A percentile compares a stretch with the other conserved stretches of the same genome.
phyloP scores from a whole-genome alignment of 2,797 vertebrate species.

The Bradypodion ventrale region DNA sequence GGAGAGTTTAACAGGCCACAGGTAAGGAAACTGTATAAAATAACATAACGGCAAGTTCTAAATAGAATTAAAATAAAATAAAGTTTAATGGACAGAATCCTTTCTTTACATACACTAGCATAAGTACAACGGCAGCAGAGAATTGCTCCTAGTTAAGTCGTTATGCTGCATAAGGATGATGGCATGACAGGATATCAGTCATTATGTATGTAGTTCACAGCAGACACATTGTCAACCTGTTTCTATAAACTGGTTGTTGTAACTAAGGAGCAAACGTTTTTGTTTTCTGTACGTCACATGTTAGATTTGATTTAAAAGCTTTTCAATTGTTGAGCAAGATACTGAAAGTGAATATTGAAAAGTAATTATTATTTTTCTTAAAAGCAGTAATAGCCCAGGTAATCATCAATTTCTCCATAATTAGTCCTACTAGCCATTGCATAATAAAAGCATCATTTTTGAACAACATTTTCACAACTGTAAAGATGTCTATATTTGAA shows the following conservation, averaged over 20 bases:
- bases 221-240: background rate
- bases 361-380: background rate
- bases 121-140: too few species aligned
- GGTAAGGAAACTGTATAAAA: constrained; percentile 74
- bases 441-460: background rate
- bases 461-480: background rate
- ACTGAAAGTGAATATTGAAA: background rate
- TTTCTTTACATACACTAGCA: too few species aligned
- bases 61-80: background rate
- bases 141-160: too few species aligned
- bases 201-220: background rate
- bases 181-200: background rate
- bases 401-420: background rate
- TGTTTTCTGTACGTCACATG: background rate
- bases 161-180: too few species aligned
- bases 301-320: constrained; percentile 13
- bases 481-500: background rate
- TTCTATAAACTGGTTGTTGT: background rate
- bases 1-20: constrained; percentile 94
- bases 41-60: background rate
- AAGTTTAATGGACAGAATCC: background rate
- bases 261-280: background rate
- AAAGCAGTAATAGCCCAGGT: background rate
- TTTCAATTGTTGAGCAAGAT: background rate
- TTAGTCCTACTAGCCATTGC: background rate